phyloP scores from a whole-genome alignment of 2,888 invertebrate genomes.

The Sturmia bella region DNA sequence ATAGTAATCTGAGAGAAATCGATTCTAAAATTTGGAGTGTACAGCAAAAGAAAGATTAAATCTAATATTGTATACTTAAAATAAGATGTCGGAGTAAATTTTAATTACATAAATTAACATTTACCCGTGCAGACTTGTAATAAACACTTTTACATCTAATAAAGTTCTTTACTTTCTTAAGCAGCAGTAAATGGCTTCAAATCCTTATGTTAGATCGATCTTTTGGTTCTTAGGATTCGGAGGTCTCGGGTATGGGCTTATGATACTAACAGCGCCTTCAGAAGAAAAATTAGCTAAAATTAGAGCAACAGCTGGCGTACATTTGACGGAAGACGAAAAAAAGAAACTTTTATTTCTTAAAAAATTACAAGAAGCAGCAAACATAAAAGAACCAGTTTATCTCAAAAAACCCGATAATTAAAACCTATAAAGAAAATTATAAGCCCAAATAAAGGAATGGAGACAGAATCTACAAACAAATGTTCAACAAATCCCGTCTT shows the following conservation, averaged over 20 bases:
- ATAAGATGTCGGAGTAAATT: too few species aligned
- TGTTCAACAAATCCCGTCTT: constrained; percentile 32
- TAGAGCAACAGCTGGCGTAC: constrained; percentile 69
- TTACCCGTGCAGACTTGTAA: too few species aligned
- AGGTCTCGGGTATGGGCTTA: constrained; percentile 85
- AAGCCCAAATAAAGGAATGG: neutral
- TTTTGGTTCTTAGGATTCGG: constrained; percentile 85
- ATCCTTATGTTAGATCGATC: constrained; percentile 81
- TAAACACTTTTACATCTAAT: neutral
- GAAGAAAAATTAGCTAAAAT: constrained; percentile 80
- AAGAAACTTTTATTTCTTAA: constrained; percentile 77
- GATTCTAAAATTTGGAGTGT: constrained; percentile 84
- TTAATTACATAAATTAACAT: too few species aligned
- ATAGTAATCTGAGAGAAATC: constrained; percentile 82
- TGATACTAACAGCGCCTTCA: constrained; percentile 83
- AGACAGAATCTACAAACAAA: constrained; percentile 31
- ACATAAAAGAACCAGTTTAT: constrained; percentile 73
- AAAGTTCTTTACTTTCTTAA: neutral
- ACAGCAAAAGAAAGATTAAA: constrained; percentile 74
- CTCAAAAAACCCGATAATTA: constrained; percentile 72
- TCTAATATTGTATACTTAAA: too few species aligned
- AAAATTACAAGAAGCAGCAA: constrained; percentile 76
- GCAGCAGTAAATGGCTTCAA: constrained; percentile 76
- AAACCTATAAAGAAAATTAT: constrained; percentile 21
- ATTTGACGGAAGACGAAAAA: constrained; percentile 74